Base-by-base conservation (phyloP, 2,113 vertebrate species). In the Hemibates koningsi region DNA sequence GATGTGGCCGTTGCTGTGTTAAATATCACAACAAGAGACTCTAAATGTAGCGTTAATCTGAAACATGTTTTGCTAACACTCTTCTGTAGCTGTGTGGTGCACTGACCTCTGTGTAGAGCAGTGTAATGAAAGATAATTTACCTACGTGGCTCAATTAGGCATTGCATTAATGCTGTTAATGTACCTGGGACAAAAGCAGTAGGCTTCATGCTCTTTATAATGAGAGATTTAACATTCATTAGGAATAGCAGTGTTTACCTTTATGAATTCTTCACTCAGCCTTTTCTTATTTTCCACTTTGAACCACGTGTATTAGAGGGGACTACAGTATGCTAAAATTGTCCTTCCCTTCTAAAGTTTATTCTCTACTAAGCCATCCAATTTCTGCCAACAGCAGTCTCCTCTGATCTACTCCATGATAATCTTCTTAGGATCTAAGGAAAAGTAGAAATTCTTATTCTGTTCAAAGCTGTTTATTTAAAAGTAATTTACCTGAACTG, bases 401-500 rank as follows among this genome's bases (percentile, higher is more conserved):
- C 41, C 32, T 89, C 88, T 88, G 87, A 93, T 93, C 86, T 83
- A 88, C 86, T 78, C 78, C n/a, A 73, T 9, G 82, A 93, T 93
- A 91, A 90, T 92, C 90, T 88, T 79, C 48, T 81, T 50, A 83
- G 82, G 88, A 86, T 93, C 89, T 92, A 54, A 85, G 14, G 16
- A 48, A 57, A 90, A 91, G 91, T 90, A 82, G 88, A 93, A 92
- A 93, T 90, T 91, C 50, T 53, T 53, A 89, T 85, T 89, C 45
- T 87, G 82, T 88, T 78, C 87, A 91, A 84, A 83, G 92, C 50
- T 92, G 53, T 89, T 93, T 93, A 80, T 92, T 91, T 92, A 57
- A 91, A 91, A 81, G 80, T 91, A 36, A 90, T 93, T 90, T 90
- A 59, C 73, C 56, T 90, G 59, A 91, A 84, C 80, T 54, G 80